Conservation (phyloP, 2,797 vertebrate genomes). For the Petrocephalus sullivani region DNA sequence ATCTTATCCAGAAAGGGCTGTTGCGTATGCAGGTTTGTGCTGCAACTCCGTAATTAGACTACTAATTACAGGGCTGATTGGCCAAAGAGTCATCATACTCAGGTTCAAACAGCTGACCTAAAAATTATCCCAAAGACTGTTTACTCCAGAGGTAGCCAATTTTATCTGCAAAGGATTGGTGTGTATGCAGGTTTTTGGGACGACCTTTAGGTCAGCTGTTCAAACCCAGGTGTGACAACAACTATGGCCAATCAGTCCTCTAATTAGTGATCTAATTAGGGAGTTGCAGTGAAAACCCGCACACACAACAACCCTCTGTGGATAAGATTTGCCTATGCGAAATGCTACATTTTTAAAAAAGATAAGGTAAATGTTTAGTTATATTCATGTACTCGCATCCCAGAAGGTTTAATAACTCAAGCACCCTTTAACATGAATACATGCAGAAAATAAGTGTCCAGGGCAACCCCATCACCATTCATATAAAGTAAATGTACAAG, state of each 20-base stretch:
- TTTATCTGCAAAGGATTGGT: no score
- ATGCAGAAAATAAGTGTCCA: background rate
- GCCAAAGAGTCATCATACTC: no score
- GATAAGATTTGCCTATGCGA: background rate
- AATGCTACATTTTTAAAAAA: background rate
- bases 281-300: no score
- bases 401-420: background rate
- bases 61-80: background rate
- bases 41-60: background rate
- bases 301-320: no score
- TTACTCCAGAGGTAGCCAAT: no score
- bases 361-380: background rate
- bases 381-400: background rate
- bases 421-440: background rate
- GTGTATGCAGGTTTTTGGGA: no score
- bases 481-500: background rate
- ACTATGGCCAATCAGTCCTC: no score
- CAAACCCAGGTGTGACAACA: no score
- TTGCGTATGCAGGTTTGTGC: background rate
- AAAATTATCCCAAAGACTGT: background rate
- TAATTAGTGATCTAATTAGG: no score
- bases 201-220: no score
- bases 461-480: background rate
- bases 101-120: background rate
- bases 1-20: background rate